Evolutionary conservation across 2,888 invertebrate genomes (phyloP).

Genomic region (Saturnia pavonia): DNA sequence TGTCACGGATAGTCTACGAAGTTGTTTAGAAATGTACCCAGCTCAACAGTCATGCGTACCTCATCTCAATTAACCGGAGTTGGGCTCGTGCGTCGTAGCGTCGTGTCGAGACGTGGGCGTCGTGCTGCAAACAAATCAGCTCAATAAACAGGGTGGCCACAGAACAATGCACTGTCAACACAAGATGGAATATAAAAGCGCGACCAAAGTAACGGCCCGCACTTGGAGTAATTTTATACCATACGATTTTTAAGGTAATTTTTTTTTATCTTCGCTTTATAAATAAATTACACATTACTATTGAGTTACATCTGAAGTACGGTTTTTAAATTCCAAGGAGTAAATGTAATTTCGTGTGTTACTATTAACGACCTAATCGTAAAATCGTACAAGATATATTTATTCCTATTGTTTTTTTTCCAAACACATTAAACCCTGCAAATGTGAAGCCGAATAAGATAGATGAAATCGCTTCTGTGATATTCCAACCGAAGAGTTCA

Average conservation of each 20-base stretch:
- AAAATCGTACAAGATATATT: too few species aligned
- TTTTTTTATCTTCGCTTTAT: too few species aligned
- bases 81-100: constrained; percentile 28
- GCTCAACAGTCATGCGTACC: constrained; percentile 51
- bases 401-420: too few species aligned
- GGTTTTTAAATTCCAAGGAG: too few species aligned
- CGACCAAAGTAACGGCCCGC: constrained; percentile 53
- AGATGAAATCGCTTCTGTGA: too few species aligned
- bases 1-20: constrained; percentile 18
- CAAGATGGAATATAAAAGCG: constrained; percentile 75
- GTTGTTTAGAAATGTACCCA: constrained; percentile 51
- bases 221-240: constrained; percentile 45
- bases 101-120: constrained; percentile 47
- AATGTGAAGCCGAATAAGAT: too few species aligned
- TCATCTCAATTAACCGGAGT: constrained; percentile 60
- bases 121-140: constrained; percentile 73
- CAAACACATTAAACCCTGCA: too few species aligned
- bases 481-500: too few species aligned
- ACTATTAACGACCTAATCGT: too few species aligned
- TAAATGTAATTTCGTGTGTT: too few species aligned
- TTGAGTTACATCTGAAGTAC: too few species aligned
- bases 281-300: too few species aligned
- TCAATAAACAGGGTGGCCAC: constrained; percentile 68
- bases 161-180: constrained; percentile 75
- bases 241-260: constrained; percentile 40